Base-by-base conservation (phyloP, 30 jellyfish, hydroid and myxozoan genomes). In the Phacellophora camtschatica region DNA sequence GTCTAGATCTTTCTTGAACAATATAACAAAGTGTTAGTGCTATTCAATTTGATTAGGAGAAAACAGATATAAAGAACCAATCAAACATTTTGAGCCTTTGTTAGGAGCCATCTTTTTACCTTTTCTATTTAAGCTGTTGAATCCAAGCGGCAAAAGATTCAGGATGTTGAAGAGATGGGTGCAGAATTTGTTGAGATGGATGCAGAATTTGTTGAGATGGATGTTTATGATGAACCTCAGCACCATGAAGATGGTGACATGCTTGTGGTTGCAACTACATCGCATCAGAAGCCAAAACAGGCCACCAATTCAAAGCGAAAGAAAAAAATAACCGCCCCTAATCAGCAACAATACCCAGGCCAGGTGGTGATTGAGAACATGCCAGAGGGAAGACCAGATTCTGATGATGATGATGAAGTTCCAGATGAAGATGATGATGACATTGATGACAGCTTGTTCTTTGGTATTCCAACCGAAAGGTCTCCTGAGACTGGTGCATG, bases 401-500 rank as follows among this genome's bases (percentile, higher is more conserved):
- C 86, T 24, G 95, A 94, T 16, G 99, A 93, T 32, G 99, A 94
- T 29, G 97, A 87, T 1, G 99, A 87, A 1, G 95, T 56, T 2
- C 96, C 79, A 25, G 95, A 86, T 24, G 99, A 94, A 48, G 96
- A 84, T 32, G 99, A 94, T 41, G 99, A 94, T 63, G 99, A 94
- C 39, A 87, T 94, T 42, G 97, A 86, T 61, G 99, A 94, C 71
- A 94, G 96, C 53, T 64, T 94, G 66, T 94, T 94, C 64, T 94
- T 84, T 77, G 99, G 99, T 2, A 75, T 86, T 32, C 96, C 99
- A 18, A 83, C 87, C 3, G 97, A 87, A 55, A 80, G 54, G 57
- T 80, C 91, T 6, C 84, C 84, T 10, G 91, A 80, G 32, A 16
- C 66, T 20, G 91, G 91, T 23, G 16, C 68, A 27, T 78, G 95